Percentiles rank a stretch among this genome's conserved stretches.
phyloP scores from a whole-genome alignment of 2,113 vertebrate species.

The Nothocercus julius region DNA sequence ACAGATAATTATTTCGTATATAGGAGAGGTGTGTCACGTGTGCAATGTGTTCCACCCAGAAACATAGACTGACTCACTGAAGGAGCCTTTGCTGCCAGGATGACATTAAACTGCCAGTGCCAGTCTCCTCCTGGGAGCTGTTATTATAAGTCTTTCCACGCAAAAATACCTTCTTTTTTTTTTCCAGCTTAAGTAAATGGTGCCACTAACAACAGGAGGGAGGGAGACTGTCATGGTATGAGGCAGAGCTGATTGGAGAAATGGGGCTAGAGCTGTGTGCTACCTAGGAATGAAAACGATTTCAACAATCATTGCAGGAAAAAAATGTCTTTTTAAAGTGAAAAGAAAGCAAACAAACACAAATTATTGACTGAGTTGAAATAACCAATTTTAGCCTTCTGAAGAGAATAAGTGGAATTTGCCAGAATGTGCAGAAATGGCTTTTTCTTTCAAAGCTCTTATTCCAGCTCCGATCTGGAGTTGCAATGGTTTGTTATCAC shows the following conservation, averaged over 20 bases:
- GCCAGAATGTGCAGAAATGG: neutral
- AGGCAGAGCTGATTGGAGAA: neutral
- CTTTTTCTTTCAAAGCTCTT: neutral
- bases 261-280: neutral
- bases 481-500: neutral
- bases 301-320: neutral
- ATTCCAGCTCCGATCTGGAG: neutral
- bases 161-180: neutral
- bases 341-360: neutral
- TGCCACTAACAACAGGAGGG: neutral
- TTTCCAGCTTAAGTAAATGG: neutral
- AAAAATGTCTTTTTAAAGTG: neutral
- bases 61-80: neutral
- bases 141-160: neutral
- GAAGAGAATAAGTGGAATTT: neutral
- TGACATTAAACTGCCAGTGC: neutral
- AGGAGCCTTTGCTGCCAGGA: neutral
- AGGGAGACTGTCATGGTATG: neutral
- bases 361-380: neutral
- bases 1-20: slow-evolving; percentile 32
- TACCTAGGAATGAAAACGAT: neutral
- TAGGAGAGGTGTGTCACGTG: slow-evolving; percentile 27
- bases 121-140: neutral
- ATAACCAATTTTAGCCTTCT: neutral
- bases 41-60: neutral